Evolutionary conservation across 2,113 vertebrate species (phyloP).

Genomic region (Epinephelus moara): DNA sequence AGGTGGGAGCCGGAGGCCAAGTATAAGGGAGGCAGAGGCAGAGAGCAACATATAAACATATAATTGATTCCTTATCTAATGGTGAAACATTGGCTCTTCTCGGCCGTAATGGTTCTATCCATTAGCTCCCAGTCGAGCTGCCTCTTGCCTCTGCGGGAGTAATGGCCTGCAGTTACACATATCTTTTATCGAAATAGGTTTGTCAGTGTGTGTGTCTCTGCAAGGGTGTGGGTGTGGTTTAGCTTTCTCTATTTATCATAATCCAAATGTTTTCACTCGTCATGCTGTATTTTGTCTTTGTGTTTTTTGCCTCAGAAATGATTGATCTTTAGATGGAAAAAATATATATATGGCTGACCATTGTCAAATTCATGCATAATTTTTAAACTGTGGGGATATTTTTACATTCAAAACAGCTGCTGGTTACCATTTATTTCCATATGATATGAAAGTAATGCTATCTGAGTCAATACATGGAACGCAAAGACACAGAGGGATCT

Average conservation of each 20-base stretch:
- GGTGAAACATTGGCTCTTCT: slow-evolving; percentile 58
- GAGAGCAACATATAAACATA: slow-evolving; percentile 53
- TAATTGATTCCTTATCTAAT: slow-evolving; percentile 71
- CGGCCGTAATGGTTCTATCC: slow-evolving; percentile 49
- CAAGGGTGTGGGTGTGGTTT: not conserved
- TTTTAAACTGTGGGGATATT: no score
- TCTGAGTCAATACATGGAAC: not conserved
- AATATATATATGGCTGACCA: not conserved
- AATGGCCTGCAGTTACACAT: slow-evolving; percentile 54
- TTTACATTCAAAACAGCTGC: not conserved
- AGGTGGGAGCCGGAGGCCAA: slow-evolving; percentile 20
- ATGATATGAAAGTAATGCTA: not conserved
- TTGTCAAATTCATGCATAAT: not conserved
- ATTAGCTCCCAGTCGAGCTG: slow-evolving; percentile 51
- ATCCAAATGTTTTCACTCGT: not conserved
- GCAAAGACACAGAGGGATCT: not conserved
- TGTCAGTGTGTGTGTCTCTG: slow-evolving; percentile 8
- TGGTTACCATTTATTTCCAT: not conserved
- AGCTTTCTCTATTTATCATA: not conserved
- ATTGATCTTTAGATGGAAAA: not conserved
- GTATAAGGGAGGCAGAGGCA: not conserved
- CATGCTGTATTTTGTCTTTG: not conserved
- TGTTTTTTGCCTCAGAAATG: not conserved
- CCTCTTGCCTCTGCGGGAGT: slow-evolving; percentile 47
- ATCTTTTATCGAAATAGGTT: slow-evolving; percentile 48